Conservation (phyloP, 2,797 vertebrate genomes). For the Crocodylus rhombifer region DNA sequence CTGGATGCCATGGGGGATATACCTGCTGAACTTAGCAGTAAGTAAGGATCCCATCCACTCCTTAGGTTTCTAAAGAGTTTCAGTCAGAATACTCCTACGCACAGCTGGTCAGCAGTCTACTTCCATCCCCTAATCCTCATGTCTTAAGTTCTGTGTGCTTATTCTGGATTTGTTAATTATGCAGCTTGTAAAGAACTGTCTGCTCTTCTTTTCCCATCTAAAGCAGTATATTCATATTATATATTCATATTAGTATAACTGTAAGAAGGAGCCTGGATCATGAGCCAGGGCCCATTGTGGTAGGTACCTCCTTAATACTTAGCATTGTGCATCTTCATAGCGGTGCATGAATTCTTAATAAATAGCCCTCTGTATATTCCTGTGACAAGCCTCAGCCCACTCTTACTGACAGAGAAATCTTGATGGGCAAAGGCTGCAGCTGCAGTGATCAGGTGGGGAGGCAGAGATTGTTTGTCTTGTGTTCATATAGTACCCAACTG, state of each 20-base stretch:
- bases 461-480: not conserved
- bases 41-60: not conserved
- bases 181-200: slow-evolving; percentile 63
- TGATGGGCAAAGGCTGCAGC: rapidly evolving
- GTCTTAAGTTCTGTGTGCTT: slow-evolving; percentile 62
- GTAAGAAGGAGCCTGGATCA: rapidly evolving
- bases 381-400: no score
- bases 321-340: rapidly evolving
- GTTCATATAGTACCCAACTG: not conserved
- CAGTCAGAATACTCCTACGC: slow-evolving; percentile 35
- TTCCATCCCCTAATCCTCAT: slow-evolving; percentile 53
- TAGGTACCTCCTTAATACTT: not conserved
- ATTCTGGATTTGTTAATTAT: slow-evolving; percentile 65
- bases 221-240: not conserved
- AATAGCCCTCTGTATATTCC: not conserved
- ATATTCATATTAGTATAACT: not conserved
- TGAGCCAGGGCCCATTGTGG: rapidly evolving
- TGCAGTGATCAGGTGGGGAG: rapidly evolving
- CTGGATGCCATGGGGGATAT: not conserved
- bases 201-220: slow-evolving; percentile 1
- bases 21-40: rapidly evolving
- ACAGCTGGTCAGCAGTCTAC: slow-evolving; percentile 58
- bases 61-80: rapidly evolving
- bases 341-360: not conserved
- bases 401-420: rapidly evolving